These are phyloP conservation scores for Psettodes erumei DNA, from an alignment of 2,113 vertebrate species.

Conservation along the genomic window DNA sequence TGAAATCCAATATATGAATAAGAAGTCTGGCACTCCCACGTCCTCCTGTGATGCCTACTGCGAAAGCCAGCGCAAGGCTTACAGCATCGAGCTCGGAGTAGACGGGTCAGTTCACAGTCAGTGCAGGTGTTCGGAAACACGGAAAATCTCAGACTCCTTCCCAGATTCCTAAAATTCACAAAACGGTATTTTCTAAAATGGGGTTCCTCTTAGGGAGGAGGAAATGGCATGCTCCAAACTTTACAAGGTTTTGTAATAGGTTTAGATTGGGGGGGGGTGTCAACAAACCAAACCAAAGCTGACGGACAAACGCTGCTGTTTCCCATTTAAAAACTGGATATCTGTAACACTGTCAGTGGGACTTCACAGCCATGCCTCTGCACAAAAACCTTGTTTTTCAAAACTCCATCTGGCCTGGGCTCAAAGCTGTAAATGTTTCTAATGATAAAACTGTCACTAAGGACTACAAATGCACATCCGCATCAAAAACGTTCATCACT, in stretches of 20 bases:
- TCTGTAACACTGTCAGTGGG: slow-evolving; percentile 3
- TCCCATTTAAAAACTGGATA: slow-evolving; percentile 30
- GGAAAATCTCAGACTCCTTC: slow-evolving; percentile 12
- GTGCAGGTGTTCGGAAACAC: slow-evolving; percentile 44
- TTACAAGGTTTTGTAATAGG: slow-evolving; percentile 15
- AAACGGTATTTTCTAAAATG: slow-evolving; percentile 16
- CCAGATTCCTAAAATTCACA: slow-evolving; percentile 31
- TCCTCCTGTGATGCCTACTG: slow-evolving; percentile 10
- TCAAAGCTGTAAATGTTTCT: neutral
- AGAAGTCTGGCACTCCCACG: neutral
- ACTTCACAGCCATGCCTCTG: neutral
- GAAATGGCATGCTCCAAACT: slow-evolving; percentile 12
- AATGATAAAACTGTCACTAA: slow-evolving; percentile 11
- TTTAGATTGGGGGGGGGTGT: neutral
- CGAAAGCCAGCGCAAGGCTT: slow-evolving; percentile 7
- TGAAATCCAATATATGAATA: slow-evolving; percentile 11
- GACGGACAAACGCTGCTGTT: slow-evolving; percentile 9
- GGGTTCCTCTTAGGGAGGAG: neutral
- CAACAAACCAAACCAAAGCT: neutral
- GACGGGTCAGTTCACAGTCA: slow-evolving; percentile 36
- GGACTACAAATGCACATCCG: neutral
- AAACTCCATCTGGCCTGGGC: neutral
- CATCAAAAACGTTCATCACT: slow-evolving; percentile 1
- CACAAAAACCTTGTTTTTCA: slow-evolving; percentile 26
- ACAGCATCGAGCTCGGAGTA: slow-evolving; percentile 17